phyloP scores from a whole-genome alignment of 2,888 invertebrate species.

The Thalpophila matura region DNA sequence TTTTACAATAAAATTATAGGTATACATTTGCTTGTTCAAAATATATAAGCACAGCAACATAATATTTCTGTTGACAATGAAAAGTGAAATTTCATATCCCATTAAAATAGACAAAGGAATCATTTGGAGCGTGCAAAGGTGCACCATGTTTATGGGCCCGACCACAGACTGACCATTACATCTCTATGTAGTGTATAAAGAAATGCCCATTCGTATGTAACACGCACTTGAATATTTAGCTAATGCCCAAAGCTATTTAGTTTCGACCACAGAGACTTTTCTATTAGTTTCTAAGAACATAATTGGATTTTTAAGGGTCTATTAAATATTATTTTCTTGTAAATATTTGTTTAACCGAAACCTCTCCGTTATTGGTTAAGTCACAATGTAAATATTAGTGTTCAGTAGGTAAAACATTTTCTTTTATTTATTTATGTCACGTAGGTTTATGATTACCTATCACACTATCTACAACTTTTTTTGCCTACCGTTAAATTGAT shows the following conservation, averaged over 20 bases:
- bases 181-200: constrained; percentile 76
- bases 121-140: constrained; percentile 77
- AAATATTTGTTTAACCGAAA: constrained; percentile 27
- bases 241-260: constrained; percentile 56
- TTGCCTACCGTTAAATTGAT: constrained; percentile 54
- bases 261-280: constrained; percentile 61
- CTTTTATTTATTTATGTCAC: too few species aligned
- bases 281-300: constrained; percentile 46
- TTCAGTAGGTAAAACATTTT: too few species aligned
- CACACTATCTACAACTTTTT: not conserved
- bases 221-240: constrained; percentile 56
- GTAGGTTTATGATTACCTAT: too few species aligned
- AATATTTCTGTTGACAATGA: constrained; percentile 19
- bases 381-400: constrained; percentile 23
- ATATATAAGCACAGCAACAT: not conserved
- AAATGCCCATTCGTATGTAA: constrained; percentile 54
- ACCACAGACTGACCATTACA: constrained; percentile 73
- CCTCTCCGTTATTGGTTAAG: not conserved
- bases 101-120: constrained; percentile 81
- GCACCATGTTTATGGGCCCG: constrained; percentile 72
- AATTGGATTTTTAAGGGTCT: constrained; percentile 46
- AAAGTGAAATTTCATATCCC: constrained; percentile 76
- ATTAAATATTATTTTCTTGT: constrained; percentile 18
- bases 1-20: too few species aligned
- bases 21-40: not conserved